Evolutionary conservation across 2,113 vertebrate species (phyloP), one percentile per base, ranked within the genome.

Genomic region (Perca fluviatilis): DNA sequence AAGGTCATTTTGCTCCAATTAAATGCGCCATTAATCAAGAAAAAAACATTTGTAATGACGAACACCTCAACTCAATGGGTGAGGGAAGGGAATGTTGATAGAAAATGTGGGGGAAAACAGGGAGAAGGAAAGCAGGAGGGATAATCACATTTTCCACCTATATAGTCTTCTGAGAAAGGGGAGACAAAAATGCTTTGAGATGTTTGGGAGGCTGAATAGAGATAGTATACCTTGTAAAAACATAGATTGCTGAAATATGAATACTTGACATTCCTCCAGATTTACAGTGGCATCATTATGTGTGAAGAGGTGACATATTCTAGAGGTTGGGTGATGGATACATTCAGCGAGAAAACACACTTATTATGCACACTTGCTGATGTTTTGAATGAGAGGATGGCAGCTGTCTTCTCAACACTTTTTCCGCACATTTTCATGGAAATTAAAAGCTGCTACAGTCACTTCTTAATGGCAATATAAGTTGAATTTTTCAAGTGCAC

Each of bases 201-300:
- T 2, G 2, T 62, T 65, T 80, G 40, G 50, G 51, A 82, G 63
- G 63, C 21, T 40, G 46, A 57, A 58, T 54, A 53, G 79, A 57
- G 62, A 83, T 40, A 33, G 46, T 25, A 40, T 50, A 58, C 43
- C 15, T 47, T 71, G 60, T 78, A 64, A 75, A 77, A 77, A 58
- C 43, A 79, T 21, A 66, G 47, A 71, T 62, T 56, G 47, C 50
- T 93, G 73, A 90, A 94, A 92, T 91, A 93, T 93, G 89, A 89
- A 92, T 89, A 88, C 30, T 56, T 92, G 89, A 92, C 84, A 89
- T 91, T 93, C 85, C 74, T 84, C 68, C 40, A 71, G 83, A 89
- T 89, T 89, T 63, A 79, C 33, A 4, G 33, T 88, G 89, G 85
- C 86, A 86, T 89, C 74, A 72, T 47, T 81, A 54, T 84, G 68